Percentiles rank a stretch among this genome's conserved stretches.
These are phyloP conservation scores for Amphiprion percula DNA, from an alignment of 2,113 vertebrate genomes.

Conservation along the genomic window DNA sequence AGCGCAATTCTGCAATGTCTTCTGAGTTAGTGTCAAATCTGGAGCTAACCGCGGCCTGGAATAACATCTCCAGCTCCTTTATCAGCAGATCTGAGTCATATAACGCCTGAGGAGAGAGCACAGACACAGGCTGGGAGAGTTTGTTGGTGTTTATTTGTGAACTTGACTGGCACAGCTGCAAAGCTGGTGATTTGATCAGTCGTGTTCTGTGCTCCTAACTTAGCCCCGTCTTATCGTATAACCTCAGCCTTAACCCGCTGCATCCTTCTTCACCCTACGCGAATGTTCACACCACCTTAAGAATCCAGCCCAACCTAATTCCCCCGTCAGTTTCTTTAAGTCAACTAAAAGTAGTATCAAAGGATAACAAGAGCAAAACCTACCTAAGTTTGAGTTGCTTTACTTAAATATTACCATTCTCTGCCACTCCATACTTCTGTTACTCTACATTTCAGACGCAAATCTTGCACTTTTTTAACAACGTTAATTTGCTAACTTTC, in stretches of 20 bases:
- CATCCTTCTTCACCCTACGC: not conserved
- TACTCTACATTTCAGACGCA: no score
- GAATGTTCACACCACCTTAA: not conserved
- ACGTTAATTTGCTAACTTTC: no score
- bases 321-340: not conserved
- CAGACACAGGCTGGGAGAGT: constrained; percentile 32
- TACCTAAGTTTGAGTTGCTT: no score
- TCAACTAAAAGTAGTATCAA: no score
- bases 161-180: constrained; percentile 11
- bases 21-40: constrained; percentile 57
- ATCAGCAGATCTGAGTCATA: constrained; percentile 54
- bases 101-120: constrained; percentile 21
- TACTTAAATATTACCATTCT: no score
- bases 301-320: not conserved
- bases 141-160: constrained; percentile 49
- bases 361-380: no score
- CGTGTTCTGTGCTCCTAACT: constrained; percentile 2
- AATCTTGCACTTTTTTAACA: no score
- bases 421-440: no score
- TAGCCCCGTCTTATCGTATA: constrained; percentile 22
- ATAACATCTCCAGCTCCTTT: constrained; percentile 35
- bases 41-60: constrained; percentile 23
- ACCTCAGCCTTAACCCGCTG: constrained; percentile 17
- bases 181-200: constrained; percentile 30
- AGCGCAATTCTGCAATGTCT: constrained; percentile 25